These are phyloP conservation scores for Petrolisthes manimaculis DNA, from an alignment of 2,888 invertebrate genomes.

Conservation along the genomic window DNA sequence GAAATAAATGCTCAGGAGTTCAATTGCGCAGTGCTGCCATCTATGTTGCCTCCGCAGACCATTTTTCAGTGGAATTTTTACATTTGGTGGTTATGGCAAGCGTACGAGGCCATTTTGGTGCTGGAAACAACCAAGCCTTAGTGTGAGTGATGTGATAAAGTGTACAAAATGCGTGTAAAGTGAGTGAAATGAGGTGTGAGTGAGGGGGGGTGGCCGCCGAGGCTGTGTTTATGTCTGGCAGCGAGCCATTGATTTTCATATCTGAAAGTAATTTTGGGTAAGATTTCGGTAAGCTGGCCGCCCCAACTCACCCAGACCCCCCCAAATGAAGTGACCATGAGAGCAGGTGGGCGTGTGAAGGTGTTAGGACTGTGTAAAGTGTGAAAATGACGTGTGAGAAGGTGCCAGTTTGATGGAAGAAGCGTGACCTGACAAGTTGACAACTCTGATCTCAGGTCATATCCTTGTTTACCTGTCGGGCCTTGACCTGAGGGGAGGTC, in stretches of 20 bases:
- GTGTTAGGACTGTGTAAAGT: not conserved
- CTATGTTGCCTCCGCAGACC: conserved; percentile 27
- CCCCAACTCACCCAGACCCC: not conserved
- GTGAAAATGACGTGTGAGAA: conserved; percentile 18
- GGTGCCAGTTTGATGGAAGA: conserved; percentile 1
- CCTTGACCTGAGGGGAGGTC: not conserved
- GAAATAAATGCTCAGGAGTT: conserved; percentile 36
- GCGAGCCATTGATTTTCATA: conserved; percentile 51
- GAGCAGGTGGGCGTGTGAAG: not conserved
- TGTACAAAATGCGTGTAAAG: not conserved
- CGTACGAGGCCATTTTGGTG: not conserved
- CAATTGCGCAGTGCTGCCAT: conserved; percentile 58
- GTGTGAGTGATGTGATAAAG: not conserved
- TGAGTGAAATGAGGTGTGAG: not conserved
- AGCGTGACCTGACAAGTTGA: conserved; percentile 23
- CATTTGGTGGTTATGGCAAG: not conserved
- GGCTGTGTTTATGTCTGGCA: conserved; percentile 28
- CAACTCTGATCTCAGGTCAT: not conserved
- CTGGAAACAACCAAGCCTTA: not conserved
- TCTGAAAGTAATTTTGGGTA: conserved; percentile 36
- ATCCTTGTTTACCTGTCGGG: not conserved
- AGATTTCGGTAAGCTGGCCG: conserved; percentile 21
- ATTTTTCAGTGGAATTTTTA: conserved; percentile 14
- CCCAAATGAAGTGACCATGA: not conserved
- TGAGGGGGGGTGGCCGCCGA: not conserved